Conservation (phyloP, 2,797 vertebrate species). For the Lepidocolaptes lacrymiger region DNA sequence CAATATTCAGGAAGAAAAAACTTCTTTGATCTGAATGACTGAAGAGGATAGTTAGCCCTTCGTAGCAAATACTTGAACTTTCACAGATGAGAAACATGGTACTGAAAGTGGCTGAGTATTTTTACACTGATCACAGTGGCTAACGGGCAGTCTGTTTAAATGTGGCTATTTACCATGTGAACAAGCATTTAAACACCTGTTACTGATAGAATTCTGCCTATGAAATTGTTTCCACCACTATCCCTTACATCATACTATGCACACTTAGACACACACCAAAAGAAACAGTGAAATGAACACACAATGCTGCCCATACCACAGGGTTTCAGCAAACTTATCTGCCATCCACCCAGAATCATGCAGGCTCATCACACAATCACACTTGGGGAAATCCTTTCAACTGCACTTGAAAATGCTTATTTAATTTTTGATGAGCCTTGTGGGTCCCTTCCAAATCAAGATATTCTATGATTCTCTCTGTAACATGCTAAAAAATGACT, state of each 20-base stretch:
- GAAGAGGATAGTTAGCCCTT: background rate
- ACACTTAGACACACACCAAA: background rate
- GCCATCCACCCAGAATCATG: background rate
- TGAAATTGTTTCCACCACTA: background rate
- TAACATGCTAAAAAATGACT: background rate
- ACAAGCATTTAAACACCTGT: background rate
- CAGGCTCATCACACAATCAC: background rate
- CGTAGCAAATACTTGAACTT: background rate
- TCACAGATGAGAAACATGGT: background rate
- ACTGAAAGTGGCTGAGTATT: background rate
- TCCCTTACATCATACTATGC: background rate
- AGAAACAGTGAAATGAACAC: background rate
- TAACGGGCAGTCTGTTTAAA: background rate
- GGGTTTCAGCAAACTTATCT: background rate
- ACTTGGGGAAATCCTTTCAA: background rate
- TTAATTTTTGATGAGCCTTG: background rate
- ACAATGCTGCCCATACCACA: background rate
- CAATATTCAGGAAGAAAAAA: background rate
- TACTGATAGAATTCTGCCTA: background rate
- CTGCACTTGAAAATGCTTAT: background rate
- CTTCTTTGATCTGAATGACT: background rate
- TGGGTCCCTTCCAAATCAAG: background rate
- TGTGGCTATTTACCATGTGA: background rate
- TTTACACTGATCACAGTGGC: background rate
- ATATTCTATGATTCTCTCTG: background rate